Conservation (phyloP, 1,140 invertebrate species). For the Trypoxylus dichotomus region DNA sequence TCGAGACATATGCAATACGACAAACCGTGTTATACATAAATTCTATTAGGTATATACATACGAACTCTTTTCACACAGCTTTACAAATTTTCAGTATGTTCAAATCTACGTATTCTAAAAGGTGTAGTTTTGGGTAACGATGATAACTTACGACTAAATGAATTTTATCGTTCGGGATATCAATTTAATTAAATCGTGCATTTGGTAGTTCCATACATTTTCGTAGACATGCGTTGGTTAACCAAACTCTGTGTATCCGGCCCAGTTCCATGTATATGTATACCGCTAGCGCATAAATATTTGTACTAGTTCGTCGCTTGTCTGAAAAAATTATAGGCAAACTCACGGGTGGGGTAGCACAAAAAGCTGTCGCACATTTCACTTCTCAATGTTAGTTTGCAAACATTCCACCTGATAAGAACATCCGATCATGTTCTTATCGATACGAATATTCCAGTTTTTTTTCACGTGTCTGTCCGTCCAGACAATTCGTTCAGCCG, state of each 20-base stretch:
- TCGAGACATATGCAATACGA: too few relatives aligned
- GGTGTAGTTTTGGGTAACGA: not conserved
- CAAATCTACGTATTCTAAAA: not conserved
- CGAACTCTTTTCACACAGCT: too few relatives aligned
- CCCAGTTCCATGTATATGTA: not conserved
- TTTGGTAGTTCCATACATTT: not conserved
- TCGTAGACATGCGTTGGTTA: not conserved
- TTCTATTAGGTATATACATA: too few relatives aligned
- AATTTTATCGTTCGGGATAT: not conserved
- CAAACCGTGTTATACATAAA: too few relatives aligned
- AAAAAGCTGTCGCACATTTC: constrained; percentile 4
- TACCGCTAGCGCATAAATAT: constrained; percentile 11
- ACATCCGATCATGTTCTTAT: not conserved
- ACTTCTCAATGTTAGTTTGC: not conserved
- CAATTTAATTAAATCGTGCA: not conserved
- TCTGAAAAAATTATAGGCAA: not conserved
- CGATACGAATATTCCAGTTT: not conserved
- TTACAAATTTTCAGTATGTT: not conserved
- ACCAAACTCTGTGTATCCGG: not conserved
- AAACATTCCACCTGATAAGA: constrained; percentile 18
- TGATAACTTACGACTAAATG: not conserved
- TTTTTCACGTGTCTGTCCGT: not conserved
- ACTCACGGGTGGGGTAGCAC: not conserved
- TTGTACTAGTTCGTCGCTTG: not conserved
- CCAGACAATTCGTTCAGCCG: not conserved